Percentiles rank a stretch among this genome's conserved stretches.
These are phyloP conservation scores for Caenorhabditis sulstoni DNA, from an alignment of 2,888 invertebrate genomes.

Conservation along the genomic window DNA sequence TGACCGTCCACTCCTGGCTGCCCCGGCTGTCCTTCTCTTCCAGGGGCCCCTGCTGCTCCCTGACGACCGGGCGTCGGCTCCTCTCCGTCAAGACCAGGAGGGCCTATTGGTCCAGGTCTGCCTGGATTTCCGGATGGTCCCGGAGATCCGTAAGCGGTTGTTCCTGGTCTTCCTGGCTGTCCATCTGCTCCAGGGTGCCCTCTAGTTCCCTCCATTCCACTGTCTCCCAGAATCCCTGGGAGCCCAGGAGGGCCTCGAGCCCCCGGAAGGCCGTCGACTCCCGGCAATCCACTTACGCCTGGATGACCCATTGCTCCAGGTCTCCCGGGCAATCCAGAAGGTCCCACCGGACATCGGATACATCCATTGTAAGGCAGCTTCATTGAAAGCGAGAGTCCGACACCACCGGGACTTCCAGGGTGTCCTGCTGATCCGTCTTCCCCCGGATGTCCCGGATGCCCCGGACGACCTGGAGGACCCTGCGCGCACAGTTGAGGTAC, in stretches of 20 bases:
- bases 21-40: slow-evolving; percentile 43
- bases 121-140: slow-evolving; percentile 39
- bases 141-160: slow-evolving; percentile 22
- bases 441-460: slow-evolving; percentile 48
- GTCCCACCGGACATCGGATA: slow-evolving; percentile 52
- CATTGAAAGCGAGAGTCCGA: slow-evolving; percentile 42
- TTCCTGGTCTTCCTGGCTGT: slow-evolving; percentile 48
- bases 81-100: slow-evolving; percentile 42
- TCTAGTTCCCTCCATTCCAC: slow-evolving; percentile 23
- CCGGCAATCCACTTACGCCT: slow-evolving; percentile 21
- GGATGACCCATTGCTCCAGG: slow-evolving; percentile 42
- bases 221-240: slow-evolving; percentile 43
- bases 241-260: slow-evolving; percentile 28
- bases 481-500: slow-evolving; percentile 18
- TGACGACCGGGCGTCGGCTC: slow-evolving; percentile 31
- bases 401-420: slow-evolving; percentile 48
- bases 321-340: slow-evolving; percentile 35
- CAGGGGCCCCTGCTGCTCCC: slow-evolving; percentile 30
- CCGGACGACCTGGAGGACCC: slow-evolving; percentile 47
- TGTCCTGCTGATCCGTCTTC: slow-evolving; percentile 43
- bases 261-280: slow-evolving; percentile 43
- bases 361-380: slow-evolving; percentile 54
- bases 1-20: slow-evolving; percentile 45
- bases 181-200: slow-evolving; percentile 43
- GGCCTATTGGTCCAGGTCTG: slow-evolving; percentile 33